Evolutionary conservation across 2,888 invertebrate species (phyloP).

Genomic region (Agrilus cyanescens): DNA sequence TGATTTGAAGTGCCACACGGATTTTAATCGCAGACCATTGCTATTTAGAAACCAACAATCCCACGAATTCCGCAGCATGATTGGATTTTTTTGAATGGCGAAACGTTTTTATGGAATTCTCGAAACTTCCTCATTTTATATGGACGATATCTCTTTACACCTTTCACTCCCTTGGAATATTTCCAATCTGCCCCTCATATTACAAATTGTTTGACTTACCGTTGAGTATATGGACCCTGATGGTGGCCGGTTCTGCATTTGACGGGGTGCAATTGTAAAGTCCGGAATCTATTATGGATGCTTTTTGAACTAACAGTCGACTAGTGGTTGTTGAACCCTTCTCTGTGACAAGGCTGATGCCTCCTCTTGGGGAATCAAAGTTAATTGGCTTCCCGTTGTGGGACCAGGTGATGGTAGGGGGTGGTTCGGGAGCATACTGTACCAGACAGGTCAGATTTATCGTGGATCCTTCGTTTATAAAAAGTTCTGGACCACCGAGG

Average conservation of each 20-base stretch:
- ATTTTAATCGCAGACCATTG: too few relatives aligned
- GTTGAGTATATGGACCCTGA: slow-evolving; percentile 75
- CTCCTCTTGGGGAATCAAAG: slow-evolving; percentile 81
- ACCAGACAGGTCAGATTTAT: slow-evolving; percentile 82
- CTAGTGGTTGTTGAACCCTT: slow-evolving; percentile 76
- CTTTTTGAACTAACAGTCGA: slow-evolving; percentile 70
- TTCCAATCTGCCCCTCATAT: too few relatives aligned
- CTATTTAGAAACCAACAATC: too few relatives aligned
- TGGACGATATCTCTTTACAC: neutral
- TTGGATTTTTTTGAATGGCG: too few relatives aligned
- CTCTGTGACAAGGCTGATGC: slow-evolving; percentile 77
- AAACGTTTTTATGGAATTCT: neutral
- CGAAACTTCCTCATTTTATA: neutral
- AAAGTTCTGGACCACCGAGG: slow-evolving; percentile 68
- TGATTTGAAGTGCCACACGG: too few relatives aligned
- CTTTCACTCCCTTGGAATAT: too few relatives aligned
- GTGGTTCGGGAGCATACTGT: slow-evolving; percentile 72
- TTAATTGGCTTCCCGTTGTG: slow-evolving; percentile 76
- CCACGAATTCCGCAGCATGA: too few relatives aligned
- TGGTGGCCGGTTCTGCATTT: slow-evolving; percentile 67
- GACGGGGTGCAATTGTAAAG: slow-evolving; percentile 75
- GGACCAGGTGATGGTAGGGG: slow-evolving; percentile 72
- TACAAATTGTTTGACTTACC: slow-evolving; percentile 44
- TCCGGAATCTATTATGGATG: slow-evolving; percentile 68
- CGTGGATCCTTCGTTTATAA: slow-evolving; percentile 77